phyloP scores from a whole-genome alignment of 1,140 invertebrate species.

The Belonocnema kinseyi region DNA sequence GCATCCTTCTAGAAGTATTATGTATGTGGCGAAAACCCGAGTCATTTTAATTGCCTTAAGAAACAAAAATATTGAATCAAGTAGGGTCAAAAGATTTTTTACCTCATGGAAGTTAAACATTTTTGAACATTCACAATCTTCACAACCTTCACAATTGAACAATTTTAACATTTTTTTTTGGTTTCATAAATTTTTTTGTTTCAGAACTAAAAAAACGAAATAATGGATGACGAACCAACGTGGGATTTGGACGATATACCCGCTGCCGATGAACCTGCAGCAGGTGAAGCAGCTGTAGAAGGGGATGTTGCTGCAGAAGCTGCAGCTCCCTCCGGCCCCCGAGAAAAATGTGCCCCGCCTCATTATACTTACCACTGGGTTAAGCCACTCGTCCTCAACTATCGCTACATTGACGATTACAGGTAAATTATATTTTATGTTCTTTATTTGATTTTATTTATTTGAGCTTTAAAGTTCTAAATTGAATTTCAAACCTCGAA shows the following conservation, averaged over 20 bases:
- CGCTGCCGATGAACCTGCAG: slow-evolving; percentile 48
- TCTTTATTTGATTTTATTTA: no score
- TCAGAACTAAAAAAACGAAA: slow-evolving; percentile 47
- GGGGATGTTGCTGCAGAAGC: slow-evolving; percentile 30
- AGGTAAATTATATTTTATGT: slow-evolving; percentile 66
- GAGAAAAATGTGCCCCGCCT: slow-evolving; percentile 75
- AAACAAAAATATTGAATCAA: no score
- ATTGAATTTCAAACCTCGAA: no score
- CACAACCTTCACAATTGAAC: no score
- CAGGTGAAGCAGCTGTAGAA: slow-evolving; percentile 43
- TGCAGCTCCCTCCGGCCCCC: slow-evolving; percentile 42
- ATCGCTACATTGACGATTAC: slow-evolving; percentile 89
- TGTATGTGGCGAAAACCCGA: no score
- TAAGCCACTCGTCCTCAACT: slow-evolving; percentile 86
- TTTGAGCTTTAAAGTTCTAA: no score
- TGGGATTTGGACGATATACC: slow-evolving; percentile 35
- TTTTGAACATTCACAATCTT: no score
- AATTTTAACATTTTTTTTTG: neutral
- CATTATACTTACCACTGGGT: slow-evolving; percentile 83
- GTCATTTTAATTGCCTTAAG: no score
- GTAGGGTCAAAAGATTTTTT: no score
- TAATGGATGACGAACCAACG: slow-evolving; percentile 70
- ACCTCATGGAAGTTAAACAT: no score
- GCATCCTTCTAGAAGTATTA: no score
- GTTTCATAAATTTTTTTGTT: neutral